These are phyloP conservation scores for Papilio glaucus DNA, from an alignment of 1,140 invertebrate species.

Conservation along the genomic window DNA sequence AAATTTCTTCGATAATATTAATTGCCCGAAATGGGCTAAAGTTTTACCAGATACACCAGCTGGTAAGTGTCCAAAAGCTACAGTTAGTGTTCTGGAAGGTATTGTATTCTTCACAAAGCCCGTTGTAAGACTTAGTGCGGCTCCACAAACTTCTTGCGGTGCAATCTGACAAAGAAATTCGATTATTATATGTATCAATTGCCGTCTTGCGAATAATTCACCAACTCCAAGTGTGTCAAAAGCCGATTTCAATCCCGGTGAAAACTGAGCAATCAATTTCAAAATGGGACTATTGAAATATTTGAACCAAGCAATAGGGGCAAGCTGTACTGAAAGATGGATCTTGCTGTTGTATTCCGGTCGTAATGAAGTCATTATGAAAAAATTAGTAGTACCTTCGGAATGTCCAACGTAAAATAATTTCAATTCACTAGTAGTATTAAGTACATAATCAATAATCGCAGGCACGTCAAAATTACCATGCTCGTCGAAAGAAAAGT, in stretches of 20 bases:
- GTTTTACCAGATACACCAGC: conserved; percentile 63
- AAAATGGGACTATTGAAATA: conserved; percentile 55
- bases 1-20: conserved; percentile 69
- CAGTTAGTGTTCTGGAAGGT: conserved; percentile 51
- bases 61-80: conserved; percentile 58
- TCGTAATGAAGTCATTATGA: conserved; percentile 84
- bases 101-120: conserved; percentile 57
- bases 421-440: conserved; percentile 78
- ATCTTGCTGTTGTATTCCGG: conserved; percentile 87
- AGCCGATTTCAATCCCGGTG: conserved; percentile 45
- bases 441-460: conserved; percentile 85
- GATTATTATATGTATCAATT: conserved; percentile 53
- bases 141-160: conserved; percentile 57
- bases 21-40: conserved; percentile 64
- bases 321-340: conserved; percentile 84
- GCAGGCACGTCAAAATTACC: conserved; percentile 85
- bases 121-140: conserved; percentile 48
- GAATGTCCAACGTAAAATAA: conserved; percentile 87
- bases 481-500: conserved; percentile 88
- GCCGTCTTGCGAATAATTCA: conserved; percentile 60
- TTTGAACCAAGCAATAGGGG: conserved; percentile 84
- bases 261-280: conserved; percentile 46
- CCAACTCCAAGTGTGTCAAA: conserved; percentile 54
- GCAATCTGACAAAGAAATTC: conserved; percentile 63
- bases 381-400: conserved; percentile 86